Percentiles rank a stretch among this genome's conserved stretches.
phyloP scores from a whole-genome alignment of 2,113 vertebrate species.

The Sterna hirundo region DNA sequence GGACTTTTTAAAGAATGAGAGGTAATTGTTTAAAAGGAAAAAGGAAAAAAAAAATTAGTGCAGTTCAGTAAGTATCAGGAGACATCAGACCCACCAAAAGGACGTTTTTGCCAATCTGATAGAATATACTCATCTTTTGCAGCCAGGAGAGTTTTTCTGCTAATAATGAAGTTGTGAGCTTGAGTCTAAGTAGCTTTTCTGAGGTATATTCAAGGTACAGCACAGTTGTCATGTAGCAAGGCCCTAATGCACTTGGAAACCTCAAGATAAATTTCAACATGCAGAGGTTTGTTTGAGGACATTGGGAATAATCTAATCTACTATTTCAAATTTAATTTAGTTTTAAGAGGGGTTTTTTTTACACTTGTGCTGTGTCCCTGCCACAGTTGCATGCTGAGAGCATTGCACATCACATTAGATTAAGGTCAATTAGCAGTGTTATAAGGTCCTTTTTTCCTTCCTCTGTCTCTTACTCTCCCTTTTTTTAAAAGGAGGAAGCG shows the following conservation, averaged over 20 bases:
- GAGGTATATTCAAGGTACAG: neutral
- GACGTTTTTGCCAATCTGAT: neutral
- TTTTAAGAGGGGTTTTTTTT: constrained; percentile 37
- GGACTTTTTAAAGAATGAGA: neutral
- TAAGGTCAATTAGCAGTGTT: constrained; percentile 66
- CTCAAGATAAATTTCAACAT: constrained; percentile 54
- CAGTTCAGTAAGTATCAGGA: neutral
- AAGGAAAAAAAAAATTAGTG: neutral
- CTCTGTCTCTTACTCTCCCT: neutral
- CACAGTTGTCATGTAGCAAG: neutral
- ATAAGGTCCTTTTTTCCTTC: neutral
- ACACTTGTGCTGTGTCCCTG: constrained; percentile 1
- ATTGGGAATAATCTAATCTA: constrained; percentile 58
- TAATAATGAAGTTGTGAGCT: neutral
- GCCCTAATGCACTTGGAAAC: constrained; percentile 33
- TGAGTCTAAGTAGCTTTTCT: neutral
- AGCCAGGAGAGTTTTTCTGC: neutral
- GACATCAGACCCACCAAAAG: neutral
- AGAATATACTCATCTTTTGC: neutral
- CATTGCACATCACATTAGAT: constrained; percentile 58
- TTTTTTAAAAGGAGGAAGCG: neutral
- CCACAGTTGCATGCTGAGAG: constrained; percentile 9
- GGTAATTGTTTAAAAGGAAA: neutral
- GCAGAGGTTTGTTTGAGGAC: constrained; percentile 44
- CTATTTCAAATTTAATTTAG: constrained; percentile 69